Evolutionary conservation across 2,113 vertebrate species (phyloP).

Genomic region (Heterotis niloticus): DNA sequence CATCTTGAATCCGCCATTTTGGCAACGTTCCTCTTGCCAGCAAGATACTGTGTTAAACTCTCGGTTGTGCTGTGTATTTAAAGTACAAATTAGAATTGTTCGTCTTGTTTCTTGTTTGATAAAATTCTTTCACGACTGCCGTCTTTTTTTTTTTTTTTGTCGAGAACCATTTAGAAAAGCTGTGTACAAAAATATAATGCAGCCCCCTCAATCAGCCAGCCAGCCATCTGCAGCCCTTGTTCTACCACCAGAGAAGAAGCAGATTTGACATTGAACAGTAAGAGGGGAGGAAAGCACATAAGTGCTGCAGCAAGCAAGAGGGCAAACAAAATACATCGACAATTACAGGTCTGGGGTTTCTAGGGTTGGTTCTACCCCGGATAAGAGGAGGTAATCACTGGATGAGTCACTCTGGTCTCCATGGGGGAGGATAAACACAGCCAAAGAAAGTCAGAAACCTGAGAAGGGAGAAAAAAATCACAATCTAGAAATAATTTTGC

Average conservation of each 20-base stretch:
- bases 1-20: too few relatives aligned
- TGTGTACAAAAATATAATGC: background rate
- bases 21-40: too few relatives aligned
- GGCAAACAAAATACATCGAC: conserved; percentile 34
- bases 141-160: background rate
- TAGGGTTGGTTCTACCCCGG: conserved; percentile 20
- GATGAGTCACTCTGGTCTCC: conserved; percentile 21
- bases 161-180: background rate
- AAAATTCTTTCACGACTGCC: too few relatives aligned
- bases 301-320: conserved; percentile 26
- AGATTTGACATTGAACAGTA: background rate
- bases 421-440: conserved; percentile 4
- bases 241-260: background rate
- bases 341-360: conserved; percentile 32
- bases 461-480: conserved; percentile 23
- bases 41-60: too few relatives aligned
- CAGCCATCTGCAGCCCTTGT: background rate
- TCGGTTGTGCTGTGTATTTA: too few relatives aligned
- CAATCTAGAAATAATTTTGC: background rate
- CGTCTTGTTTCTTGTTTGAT: too few relatives aligned
- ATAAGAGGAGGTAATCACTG: conserved; percentile 30
- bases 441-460: background rate
- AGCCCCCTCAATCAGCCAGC: background rate
- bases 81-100: too few relatives aligned
- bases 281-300: background rate